A percentile compares a stretch with the other conserved stretches of the same genome.
Evolutionary conservation across 2,113 vertebrate species (phyloP).

Genomic region (Muntiacus reevesi): DNA sequence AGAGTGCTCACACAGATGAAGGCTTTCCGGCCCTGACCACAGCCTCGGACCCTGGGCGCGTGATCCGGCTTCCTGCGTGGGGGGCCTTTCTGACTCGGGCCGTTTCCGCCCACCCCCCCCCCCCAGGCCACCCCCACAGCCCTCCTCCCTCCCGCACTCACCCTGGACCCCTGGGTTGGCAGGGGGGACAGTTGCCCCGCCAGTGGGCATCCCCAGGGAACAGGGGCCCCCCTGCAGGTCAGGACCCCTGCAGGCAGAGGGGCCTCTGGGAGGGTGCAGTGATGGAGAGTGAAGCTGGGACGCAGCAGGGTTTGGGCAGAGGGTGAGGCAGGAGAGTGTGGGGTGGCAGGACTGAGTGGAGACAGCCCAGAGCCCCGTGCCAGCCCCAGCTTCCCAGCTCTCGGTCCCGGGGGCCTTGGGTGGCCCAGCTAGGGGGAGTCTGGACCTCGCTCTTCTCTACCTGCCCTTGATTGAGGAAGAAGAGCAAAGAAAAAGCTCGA

Average conservation of each 20-base stretch:
- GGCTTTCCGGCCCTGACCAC: neutral
- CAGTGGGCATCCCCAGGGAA: neutral
- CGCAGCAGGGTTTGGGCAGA: neutral
- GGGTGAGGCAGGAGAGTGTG: neutral
- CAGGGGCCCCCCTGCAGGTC: neutral
- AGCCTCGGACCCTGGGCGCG: rapidly evolving
- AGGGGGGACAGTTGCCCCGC: neutral
- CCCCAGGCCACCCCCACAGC: neutral
- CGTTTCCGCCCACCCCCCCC: rapidly evolving
- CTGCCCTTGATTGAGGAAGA: neutral
- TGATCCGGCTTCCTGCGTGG: neutral
- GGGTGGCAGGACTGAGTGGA: neutral
- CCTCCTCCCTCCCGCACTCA: neutral
- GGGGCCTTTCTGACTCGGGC: neutral
- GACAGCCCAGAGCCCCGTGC: neutral
- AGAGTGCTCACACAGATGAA: neutral
- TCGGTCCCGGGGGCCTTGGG: rapidly evolving
- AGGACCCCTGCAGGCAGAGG: neutral
- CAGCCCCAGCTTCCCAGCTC: no score
- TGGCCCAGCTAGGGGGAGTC: neutral
- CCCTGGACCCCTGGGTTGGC: neutral
- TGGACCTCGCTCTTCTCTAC: neutral
- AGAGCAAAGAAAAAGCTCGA: neutral
- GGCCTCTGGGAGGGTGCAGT: neutral
- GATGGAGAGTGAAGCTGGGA: neutral